A percentile compares a stretch with the other conserved stretches of the same genome.
Evolutionary conservation across 2,113 vertebrate species (phyloP).

Genomic region (Anoura caudifer): DNA sequence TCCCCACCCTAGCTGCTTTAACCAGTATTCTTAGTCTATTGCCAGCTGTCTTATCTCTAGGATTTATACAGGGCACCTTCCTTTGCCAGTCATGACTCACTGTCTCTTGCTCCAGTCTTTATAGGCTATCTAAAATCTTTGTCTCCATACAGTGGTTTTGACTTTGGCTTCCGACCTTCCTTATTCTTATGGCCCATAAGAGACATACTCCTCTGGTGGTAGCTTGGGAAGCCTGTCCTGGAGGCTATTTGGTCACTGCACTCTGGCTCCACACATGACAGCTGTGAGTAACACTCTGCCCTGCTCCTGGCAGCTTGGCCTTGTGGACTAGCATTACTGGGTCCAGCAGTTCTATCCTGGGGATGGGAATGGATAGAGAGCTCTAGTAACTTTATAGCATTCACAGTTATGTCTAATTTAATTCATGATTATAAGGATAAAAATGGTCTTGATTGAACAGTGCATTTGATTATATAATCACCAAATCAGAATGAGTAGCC

Average conservation of each 20-base stretch:
- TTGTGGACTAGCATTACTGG: not conserved
- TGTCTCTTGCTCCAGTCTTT: constrained; percentile 9
- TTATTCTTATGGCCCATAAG: not conserved
- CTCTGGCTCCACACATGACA: not conserved
- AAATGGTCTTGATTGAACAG: not conserved
- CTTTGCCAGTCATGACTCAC: not conserved
- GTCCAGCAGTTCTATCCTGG: not conserved
- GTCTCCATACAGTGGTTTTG: not conserved
- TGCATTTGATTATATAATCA: constrained; percentile 22
- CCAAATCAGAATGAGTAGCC: not conserved
- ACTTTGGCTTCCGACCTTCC: not conserved
- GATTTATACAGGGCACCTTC: not conserved
- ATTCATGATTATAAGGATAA: constrained; percentile 22
- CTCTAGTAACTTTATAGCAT: not conserved
- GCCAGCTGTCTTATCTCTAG: not conserved
- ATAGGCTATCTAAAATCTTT: constrained; percentile 5
- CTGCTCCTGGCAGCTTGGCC: not conserved
- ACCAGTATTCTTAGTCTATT: not conserved
- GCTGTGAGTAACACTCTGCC: not conserved
- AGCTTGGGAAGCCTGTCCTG: not conserved
- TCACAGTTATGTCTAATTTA: not conserved
- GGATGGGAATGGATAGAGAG: not conserved
- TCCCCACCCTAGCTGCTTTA: not conserved
- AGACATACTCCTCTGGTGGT: not conserved
- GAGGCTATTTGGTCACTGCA: not conserved